These are phyloP conservation scores for Stercorarius parasiticus DNA, from an alignment of 2,113 vertebrate genomes.

Conservation along the genomic window DNA sequence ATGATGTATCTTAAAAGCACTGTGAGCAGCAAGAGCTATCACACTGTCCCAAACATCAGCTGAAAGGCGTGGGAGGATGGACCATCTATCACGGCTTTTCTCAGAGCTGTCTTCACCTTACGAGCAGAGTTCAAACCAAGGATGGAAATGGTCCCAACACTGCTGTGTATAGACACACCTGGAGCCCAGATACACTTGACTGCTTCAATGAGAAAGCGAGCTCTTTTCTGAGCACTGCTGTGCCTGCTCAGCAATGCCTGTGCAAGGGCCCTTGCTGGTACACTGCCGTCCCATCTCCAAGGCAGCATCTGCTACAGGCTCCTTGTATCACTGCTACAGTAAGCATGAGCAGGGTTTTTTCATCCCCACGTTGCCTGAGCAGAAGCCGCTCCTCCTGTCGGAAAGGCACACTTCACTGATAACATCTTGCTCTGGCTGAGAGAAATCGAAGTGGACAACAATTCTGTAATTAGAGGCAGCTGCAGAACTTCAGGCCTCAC, in stretches of 20 bases:
- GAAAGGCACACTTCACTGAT: not conserved
- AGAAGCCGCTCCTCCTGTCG: not conserved
- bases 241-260: not conserved
- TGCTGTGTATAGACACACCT: not conserved
- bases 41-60: not conserved
- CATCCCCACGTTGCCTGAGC: accelerated
- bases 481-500: not conserved
- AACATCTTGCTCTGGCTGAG: not conserved
- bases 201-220: accelerated
- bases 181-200: accelerated
- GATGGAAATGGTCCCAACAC: accelerated
- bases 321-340: accelerated
- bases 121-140: accelerated
- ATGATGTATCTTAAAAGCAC: not conserved
- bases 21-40: accelerated
- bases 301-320: accelerated
- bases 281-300: accelerated
- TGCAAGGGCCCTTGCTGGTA: not conserved
- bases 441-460: not conserved
- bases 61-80: not conserved
- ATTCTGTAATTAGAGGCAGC: too few species aligned
- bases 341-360: accelerated
- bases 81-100: not conserved
- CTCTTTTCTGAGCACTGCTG: accelerated
- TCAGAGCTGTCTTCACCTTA: not conserved